Percentiles rank a stretch among this genome's conserved stretches.
These are phyloP conservation scores for Tretioscincus oriximinensis DNA, from an alignment of 2,113 vertebrate species.

Conservation along the genomic window DNA sequence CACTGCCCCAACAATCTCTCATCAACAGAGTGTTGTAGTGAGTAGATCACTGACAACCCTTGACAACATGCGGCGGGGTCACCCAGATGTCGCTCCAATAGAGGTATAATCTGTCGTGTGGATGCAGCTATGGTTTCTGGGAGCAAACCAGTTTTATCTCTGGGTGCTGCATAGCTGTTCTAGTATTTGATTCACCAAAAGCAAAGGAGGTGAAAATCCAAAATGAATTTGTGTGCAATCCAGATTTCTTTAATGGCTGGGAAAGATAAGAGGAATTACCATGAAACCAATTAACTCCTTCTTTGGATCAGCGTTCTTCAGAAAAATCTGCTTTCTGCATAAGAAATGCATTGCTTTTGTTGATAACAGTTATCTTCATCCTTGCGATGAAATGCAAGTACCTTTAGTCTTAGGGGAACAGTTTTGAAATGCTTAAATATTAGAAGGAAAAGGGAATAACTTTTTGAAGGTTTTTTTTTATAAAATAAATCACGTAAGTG, in stretches of 20 bases:
- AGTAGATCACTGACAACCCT: too few species aligned
- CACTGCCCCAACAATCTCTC: too few species aligned
- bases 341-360: conserved; percentile 35
- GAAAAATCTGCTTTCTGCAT: conserved; percentile 29
- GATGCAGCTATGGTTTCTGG: background rate
- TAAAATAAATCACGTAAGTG: conserved; percentile 8
- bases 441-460: conserved; percentile 4
- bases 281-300: conserved; percentile 40
- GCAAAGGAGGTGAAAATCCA: background rate
- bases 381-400: conserved; percentile 35
- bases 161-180: conserved; percentile 14
- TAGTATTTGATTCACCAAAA: conserved; percentile 24
- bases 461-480: background rate
- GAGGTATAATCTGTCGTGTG: too few species aligned
- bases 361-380: conserved; percentile 28
- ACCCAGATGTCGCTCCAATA: too few species aligned
- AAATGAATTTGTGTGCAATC: conserved; percentile 39
- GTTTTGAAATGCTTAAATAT: conserved; percentile 17
- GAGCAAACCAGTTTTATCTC: background rate
- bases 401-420: conserved; percentile 18
- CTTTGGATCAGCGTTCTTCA: conserved; percentile 37
- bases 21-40: too few species aligned
- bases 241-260: conserved; percentile 33
- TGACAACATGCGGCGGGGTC: too few species aligned
- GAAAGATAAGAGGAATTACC: conserved; percentile 40